These are phyloP conservation scores for Scaptomyza tumidula DNA, from an alignment of 2,888 invertebrate species.

Conservation along the genomic window DNA sequence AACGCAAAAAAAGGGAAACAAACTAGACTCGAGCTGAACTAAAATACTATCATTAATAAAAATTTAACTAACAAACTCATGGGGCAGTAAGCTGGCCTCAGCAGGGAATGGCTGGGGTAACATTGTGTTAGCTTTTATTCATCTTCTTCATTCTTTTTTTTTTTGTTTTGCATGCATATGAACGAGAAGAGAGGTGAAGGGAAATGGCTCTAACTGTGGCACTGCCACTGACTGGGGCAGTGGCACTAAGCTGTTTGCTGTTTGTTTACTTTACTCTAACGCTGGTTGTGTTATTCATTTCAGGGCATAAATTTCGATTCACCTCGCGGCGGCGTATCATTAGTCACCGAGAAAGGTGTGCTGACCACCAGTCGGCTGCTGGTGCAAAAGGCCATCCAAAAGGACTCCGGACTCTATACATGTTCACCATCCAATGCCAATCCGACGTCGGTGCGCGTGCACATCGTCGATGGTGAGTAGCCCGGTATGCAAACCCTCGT, in stretches of 20 bases:
- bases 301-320: conserved; percentile 96
- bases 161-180: background rate
- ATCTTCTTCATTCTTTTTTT: background rate
- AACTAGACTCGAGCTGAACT: conserved; percentile 2
- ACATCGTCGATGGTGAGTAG: conserved; percentile 93
- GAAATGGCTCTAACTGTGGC: background rate
- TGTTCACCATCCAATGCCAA: conserved; percentile 94
- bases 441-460: conserved; percentile 91
- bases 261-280: conserved; percentile 24
- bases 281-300: conserved; percentile 42
- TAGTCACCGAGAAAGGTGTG: conserved; percentile 93
- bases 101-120: background rate
- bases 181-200: no score
- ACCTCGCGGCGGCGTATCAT: conserved; percentile 93
- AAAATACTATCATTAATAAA: conserved; percentile 56
- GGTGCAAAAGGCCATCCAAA: conserved; percentile 91
- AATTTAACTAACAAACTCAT: conserved; percentile 65
- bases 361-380: conserved; percentile 93
- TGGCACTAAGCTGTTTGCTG: conserved; percentile 47
- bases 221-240: conserved; percentile 1
- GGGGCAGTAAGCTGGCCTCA: conserved; percentile 14
- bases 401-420: conserved; percentile 93
- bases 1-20: background rate
- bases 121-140: background rate
- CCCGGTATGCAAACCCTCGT: conserved; percentile 67